Evolutionary conservation across 2,797 vertebrate species (phyloP), one percentile per base, ranked within the genome.

Genomic region (Coracias cyanogaster): DNA sequence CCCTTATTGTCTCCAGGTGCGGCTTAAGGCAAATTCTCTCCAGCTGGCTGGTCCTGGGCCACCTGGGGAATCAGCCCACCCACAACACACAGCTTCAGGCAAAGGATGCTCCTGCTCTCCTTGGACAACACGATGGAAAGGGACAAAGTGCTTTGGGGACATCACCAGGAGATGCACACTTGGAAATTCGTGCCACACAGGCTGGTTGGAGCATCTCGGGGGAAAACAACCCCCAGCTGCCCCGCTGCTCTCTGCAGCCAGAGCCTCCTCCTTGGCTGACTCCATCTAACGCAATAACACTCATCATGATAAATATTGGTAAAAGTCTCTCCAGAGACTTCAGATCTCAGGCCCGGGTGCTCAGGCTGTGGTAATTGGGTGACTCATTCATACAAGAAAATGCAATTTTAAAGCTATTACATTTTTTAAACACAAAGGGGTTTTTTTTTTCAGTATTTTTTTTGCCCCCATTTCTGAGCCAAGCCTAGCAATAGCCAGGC

Each of bases 311-410:
- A 97, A 97, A 97, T 95, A 97, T 80, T 91, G 96, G 90, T 95
- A 90, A 88, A 97, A 97, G 74, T 55, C 91, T 96, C 97, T 93
- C 94, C 35, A 74, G 96, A 93, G 95, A 93, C 86, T 72, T 55
- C 15, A 43, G 88, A 61, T 95, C 92, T 77, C 65, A 5, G 90
- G 91, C 97, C 86, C 97, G 97, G 97, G 97, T 97, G 97, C 96
- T 97, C 84, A 22, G 87, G 86, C 90, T 20, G 66, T 46, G 67
- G 78, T 97, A 97, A 97, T 83, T 97, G 96, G 94, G 94, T 97
- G 96, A 97, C 90, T 97, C 97, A 96, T 95, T 97, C 95, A 96
- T 97, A 96, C 97, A 96, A 86, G 87, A 71, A 97, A 98, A 98
- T 89, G 92, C 89, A 90, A 48, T 95, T 98, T 96, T 78, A 97